Evolutionary conservation across 2,888 invertebrate genomes (phyloP), one percentile per base, ranked within the genome.

Genomic region (Tipula confusa): DNA sequence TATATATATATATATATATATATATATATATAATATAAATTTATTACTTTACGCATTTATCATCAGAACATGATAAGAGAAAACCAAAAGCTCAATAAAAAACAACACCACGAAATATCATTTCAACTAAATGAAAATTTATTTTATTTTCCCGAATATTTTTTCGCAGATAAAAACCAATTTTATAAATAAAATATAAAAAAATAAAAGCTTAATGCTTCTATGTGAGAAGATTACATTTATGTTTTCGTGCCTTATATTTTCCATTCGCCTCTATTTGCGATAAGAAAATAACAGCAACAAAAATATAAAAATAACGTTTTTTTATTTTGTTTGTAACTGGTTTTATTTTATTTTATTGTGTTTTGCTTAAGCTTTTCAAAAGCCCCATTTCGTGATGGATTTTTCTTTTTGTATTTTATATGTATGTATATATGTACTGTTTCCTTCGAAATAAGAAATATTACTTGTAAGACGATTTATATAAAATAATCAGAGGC

Each of bases 371-470:
- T 29, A 80, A 80, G 80, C 80, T 80, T 29, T n/a, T 80, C 80
- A 15, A 80, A 80, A 80, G 80, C 80, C 80, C 80, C 80, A 29
- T 80, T 80, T 80, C 80, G 29, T 80, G 80, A 29, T 80, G 80
- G 80, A 80, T 80, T 80, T 80, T 80, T 7, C 13, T 80, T 80
- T 48, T 9, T 18, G n/a, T 48, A 7, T 48, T 48, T 4, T 48
- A 4, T 64, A 24, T 24, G 24, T 64, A 64, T 64, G 9, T 64
- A 64, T 64, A 43, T 24, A 24, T 64, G 24, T 64, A 64, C 64
- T 24, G n/a, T 64, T 64, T 18, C 64, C 64, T 64, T 24, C 64
- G 24, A 24, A 64, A 64, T 64, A 24, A 64, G 64, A 64, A 64
- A 64, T 24, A 64, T 64, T 64, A 64, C 24, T 9, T 64, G 18